Evolutionary conservation across 2,113 vertebrate genomes (phyloP).

Genomic region (Amblyopsis rosae): DNA sequence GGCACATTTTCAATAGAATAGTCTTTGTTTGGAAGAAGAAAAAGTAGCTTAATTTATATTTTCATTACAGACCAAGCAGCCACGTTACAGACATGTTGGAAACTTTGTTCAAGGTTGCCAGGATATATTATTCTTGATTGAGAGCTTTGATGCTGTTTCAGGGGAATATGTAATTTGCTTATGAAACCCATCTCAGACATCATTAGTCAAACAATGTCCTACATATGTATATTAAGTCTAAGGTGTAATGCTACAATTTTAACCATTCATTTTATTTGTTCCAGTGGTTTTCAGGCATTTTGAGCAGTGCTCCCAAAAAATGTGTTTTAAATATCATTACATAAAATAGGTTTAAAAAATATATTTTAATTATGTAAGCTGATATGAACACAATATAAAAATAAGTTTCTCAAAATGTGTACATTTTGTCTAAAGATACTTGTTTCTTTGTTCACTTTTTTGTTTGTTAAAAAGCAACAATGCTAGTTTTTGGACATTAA

Average conservation of each 20-base stretch:
- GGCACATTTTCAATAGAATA: not conserved
- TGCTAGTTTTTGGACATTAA: too few species aligned
- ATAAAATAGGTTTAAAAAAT: too few species aligned
- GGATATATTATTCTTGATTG: conserved; percentile 60
- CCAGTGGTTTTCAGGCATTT: too few species aligned
- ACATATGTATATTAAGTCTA: conserved; percentile 39
- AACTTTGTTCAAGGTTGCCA: conserved; percentile 55
- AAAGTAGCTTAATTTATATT: conserved; percentile 9
- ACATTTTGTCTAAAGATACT: too few species aligned
- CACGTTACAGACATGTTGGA: conserved; percentile 24
- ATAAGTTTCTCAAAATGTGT: too few species aligned
- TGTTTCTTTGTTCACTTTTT: too few species aligned
- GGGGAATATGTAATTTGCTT: conserved; percentile 68
- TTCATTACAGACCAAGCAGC: not conserved
- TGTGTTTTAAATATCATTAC: too few species aligned
- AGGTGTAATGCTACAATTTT: conserved; percentile 28
- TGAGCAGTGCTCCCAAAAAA: too few species aligned
- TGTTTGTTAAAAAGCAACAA: too few species aligned
- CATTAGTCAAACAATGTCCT: conserved; percentile 56
- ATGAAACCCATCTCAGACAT: conserved; percentile 57
- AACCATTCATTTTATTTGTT: conserved; percentile 12
- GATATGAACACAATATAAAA: too few species aligned
- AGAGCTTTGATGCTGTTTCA: conserved; percentile 70
- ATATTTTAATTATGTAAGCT: too few species aligned
- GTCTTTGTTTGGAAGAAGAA: not conserved